Conservation (phyloP, 1,140 invertebrate genomes). For the Dreissena polymorpha region DNA sequence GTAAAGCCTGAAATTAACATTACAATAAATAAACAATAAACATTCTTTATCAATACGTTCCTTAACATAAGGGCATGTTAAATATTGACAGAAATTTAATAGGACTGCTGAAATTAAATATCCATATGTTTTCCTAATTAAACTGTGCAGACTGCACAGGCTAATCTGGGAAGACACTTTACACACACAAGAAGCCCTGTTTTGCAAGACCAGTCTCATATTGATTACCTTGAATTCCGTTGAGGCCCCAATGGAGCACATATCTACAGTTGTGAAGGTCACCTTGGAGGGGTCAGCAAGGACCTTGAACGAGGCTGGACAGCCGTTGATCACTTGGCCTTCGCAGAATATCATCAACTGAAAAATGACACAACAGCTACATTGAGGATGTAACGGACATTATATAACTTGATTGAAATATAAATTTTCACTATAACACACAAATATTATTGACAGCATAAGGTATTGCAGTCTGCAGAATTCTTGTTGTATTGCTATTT, state of each 20-base stretch:
- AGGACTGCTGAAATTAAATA: too few species aligned
- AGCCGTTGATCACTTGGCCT: conserved; percentile 84
- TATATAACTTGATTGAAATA: conserved; percentile 21
- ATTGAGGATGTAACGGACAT: not conserved
- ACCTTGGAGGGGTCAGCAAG: conserved; percentile 89
- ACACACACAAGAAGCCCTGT: too few species aligned
- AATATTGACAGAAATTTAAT: too few species aligned
- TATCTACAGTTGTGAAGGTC: conserved; percentile 82
- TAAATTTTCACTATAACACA: conserved; percentile 1
- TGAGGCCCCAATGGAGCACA: conserved; percentile 94
- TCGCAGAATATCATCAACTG: conserved; percentile 85
- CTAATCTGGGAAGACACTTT: too few species aligned
- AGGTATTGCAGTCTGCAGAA: too few species aligned
- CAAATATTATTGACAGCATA: not conserved
- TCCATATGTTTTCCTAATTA: too few species aligned
- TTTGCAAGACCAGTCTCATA: not conserved
- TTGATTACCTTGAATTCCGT: conserved; percentile 96
- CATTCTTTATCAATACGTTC: too few species aligned
- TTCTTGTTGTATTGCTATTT: too few species aligned
- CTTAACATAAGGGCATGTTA: too few species aligned
- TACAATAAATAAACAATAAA: too few species aligned
- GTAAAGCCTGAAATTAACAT: too few species aligned
- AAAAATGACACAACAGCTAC: conserved; percentile 58
- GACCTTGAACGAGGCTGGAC: conserved; percentile 91
- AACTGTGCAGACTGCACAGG: too few species aligned